A percentile compares a stretch with the other conserved stretches of the same genome.
Conservation (phyloP, 2,888 invertebrate genomes). For the Cephus rjabovi region DNA sequence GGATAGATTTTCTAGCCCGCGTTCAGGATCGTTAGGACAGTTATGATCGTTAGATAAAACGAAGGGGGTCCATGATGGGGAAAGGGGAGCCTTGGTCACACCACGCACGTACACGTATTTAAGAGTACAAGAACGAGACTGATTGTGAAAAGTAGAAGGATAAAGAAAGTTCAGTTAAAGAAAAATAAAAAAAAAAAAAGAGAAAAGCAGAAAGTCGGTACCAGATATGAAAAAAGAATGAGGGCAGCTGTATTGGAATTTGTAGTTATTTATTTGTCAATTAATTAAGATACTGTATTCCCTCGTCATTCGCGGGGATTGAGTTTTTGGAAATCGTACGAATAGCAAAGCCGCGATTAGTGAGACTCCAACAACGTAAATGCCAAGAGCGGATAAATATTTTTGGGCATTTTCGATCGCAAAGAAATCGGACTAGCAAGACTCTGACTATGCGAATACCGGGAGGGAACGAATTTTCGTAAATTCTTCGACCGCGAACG, state of each 20-base stretch:
- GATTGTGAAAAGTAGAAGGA: neutral
- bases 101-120: neutral
- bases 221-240: neutral
- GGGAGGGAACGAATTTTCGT: too few species aligned
- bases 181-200: neutral
- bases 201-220: neutral
- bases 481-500: too few species aligned
- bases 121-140: neutral
- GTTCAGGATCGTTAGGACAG: constrained; percentile 33
- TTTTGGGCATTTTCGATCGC: too few species aligned
- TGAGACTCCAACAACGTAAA: too few species aligned
- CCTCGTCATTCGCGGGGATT: too few species aligned
- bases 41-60: constrained; percentile 20
- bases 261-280: neutral
- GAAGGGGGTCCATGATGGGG: neutral
- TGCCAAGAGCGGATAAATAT: too few species aligned
- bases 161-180: neutral
- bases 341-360: too few species aligned
- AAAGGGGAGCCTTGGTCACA: neutral
- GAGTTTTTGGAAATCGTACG: too few species aligned
- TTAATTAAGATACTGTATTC: neutral
- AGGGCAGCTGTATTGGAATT: neutral
- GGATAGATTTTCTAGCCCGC: neutral
- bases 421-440: too few species aligned
- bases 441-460: too few species aligned